Base-by-base conservation (phyloP, 2,113 vertebrate species). In the Carassius auratus region DNA sequence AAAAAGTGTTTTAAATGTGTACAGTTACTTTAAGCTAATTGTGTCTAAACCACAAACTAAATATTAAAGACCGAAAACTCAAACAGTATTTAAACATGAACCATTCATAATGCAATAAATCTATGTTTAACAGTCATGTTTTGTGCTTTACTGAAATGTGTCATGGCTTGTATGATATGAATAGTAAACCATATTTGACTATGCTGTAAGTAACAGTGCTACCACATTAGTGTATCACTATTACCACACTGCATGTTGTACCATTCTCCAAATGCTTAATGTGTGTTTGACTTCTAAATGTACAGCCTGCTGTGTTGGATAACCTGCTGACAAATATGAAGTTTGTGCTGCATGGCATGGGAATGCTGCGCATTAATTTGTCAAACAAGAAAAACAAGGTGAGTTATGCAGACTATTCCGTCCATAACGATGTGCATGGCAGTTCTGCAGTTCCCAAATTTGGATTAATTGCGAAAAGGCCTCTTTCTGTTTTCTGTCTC, bases 271-370 rank as follows among this genome's bases (percentile, higher is more conserved):
- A 69, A 69, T 33, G 7, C 14, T 68, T 68, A 0, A 2, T 36
- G 15, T 69, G 7, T 36, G 4, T 17, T 30, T 59, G 5, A 3
- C 1, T 81, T 68, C n/a, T 23, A 2, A 14, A 7, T 45, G 8
- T 21, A 0, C 86, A 95, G 95, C 83, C 92, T 36, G 93, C 95
- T 13, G 90, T 95, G 2, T 79, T 95, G 1, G 94, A 95, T 66
- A 95, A 95, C 85, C 92, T 95, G 3, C 85, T 95, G 71, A 94
- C 90, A 38, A 95, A 94, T 0, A 93, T 95, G 92, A 95, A 94
- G 93, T 91, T 93, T 87, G 94, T 95, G 26, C 92, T 95, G 9
- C 92, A 76, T 26, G 95, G 94, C 42, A 95, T 95, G 95, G 94
- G 95, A 1, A 89, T 89, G 71, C 90, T 95, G 79, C 87, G 93